Evolutionary conservation across 2,888 invertebrate genomes (phyloP), one percentile per base, ranked within the genome.

Genomic region (Drosophila atroscutellata): DNA sequence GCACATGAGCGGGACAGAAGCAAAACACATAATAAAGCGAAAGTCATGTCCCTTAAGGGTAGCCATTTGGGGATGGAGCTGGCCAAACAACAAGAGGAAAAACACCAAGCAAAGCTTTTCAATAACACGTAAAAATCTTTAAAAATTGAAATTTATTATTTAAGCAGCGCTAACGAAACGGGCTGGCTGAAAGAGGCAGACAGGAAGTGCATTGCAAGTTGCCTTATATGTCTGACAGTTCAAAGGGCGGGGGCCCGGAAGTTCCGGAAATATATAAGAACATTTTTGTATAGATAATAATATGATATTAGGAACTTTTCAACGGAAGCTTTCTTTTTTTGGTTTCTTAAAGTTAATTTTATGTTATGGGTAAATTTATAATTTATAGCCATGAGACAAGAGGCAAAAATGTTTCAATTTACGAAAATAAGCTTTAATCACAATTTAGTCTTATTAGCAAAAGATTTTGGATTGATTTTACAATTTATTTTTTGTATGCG

Each of bases 121-220:
- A 85, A 85, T 85, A 87, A 79, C 75, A 77, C 77, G 80, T 72
- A 66, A 80, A 72, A 83, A 87, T 85, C 86, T 85, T 85, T 85
- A 87, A 85, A 85, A 85, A 85, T 87, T 87, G 85, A 85, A 85
- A 85, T 85, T 87, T 87, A 85, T 85, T 87, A 85, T 85, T 87
- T 81, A 87, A 80, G 68, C 59, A 76, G 72, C 60, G 58, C 51
- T 57, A 50, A 62, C 59, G 45, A 39, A 50, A 30, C 28, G 52
- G 28, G 30, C 32, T 15, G 18, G 26, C 39, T 18, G 37, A 39
- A 49, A 32, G 52, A 57, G 59, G 42, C 39, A 62, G 67, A 69
- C 77, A 66, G 84, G 72, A 81, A 84, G 80, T 84, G 78, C 80
- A 86, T 52, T 80, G 78, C 82, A 66, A 75, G 80, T 71, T 72